Conservation (phyloP, 2,888 invertebrate species). For the Bellardia pandia region DNA sequence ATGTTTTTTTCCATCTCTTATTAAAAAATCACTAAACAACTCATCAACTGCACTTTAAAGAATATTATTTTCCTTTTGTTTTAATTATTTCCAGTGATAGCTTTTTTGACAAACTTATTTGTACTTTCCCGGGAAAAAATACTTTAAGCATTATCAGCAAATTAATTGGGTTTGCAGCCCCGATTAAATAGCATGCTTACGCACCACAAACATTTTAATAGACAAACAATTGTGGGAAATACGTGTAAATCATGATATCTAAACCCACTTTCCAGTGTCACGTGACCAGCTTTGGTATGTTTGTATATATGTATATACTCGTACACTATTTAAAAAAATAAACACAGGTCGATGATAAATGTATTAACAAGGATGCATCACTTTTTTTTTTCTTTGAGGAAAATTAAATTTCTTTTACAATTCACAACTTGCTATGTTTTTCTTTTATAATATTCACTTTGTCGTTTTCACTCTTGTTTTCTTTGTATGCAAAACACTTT, state of each 20-base stretch:
- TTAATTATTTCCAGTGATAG: not conserved
- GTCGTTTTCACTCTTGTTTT: not conserved
- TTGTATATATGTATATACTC: not conserved
- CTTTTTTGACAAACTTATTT: not conserved
- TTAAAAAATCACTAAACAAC: no score
- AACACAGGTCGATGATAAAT: not conserved
- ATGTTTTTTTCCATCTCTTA: no score
- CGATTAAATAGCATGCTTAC: not conserved
- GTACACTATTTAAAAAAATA: not conserved
- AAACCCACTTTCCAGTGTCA: not conserved
- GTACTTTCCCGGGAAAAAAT: not conserved
- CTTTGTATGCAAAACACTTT: constrained; percentile 5
- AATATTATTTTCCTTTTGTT: not conserved
- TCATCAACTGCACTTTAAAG: not conserved
- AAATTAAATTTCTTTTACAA: not conserved
- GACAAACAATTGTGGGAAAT: not conserved
- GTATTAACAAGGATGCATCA: not conserved
- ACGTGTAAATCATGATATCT: not conserved
- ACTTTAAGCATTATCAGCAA: not conserved
- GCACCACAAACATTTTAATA: not conserved
- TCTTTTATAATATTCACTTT: not conserved
- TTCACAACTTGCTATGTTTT: constrained; percentile 1
- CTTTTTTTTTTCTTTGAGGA: not conserved
- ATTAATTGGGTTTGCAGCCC: not conserved
- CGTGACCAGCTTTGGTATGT: not conserved